phyloP scores from a whole-genome alignment of 2,113 vertebrate species.

The Collichthys lucidus region DNA sequence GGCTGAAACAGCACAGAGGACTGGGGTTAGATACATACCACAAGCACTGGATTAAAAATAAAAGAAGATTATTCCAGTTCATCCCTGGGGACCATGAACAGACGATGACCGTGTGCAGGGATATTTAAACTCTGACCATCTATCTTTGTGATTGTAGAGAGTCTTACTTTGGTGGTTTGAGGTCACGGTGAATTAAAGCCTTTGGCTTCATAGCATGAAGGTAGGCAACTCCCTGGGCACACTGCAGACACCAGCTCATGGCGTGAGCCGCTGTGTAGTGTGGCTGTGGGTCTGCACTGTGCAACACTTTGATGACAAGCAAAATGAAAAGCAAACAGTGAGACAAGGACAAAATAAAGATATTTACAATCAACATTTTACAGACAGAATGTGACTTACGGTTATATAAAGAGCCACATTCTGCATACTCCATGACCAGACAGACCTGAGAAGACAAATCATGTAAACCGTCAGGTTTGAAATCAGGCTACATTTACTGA shows the following conservation, averaged over 20 bases:
- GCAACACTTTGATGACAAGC: conserved; percentile 85
- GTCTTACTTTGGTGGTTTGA: conserved; percentile 96
- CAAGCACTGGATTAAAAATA: too few species aligned
- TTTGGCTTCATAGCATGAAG: conserved; percentile 98
- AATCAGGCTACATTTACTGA: too few species aligned
- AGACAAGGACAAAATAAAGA: background rate
- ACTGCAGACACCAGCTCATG: conserved; percentile 99
- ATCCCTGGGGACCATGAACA: too few species aligned
- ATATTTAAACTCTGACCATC: too few species aligned
- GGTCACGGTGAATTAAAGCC: conserved; percentile 96
- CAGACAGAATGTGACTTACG: conserved; percentile 84
- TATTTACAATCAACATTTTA: background rate
- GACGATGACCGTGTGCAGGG: too few species aligned
- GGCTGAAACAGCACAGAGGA: conserved; percentile 75
- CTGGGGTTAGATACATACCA: background rate
- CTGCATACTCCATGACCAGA: conserved; percentile 98
- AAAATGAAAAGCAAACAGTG: background rate
- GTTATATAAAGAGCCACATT: conserved; percentile 98
- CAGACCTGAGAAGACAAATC: conserved; percentile 86
- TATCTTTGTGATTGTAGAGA: background rate
- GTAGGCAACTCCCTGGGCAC: conserved; percentile 94
- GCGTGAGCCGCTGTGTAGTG: conserved; percentile 95
- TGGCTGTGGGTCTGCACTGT: conserved; percentile 94
- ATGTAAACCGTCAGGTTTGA: background rate
- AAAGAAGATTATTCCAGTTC: too few species aligned